These are phyloP conservation scores for Phortica variegata DNA, from an alignment of 1,140 invertebrate species.

Conservation along the genomic window DNA sequence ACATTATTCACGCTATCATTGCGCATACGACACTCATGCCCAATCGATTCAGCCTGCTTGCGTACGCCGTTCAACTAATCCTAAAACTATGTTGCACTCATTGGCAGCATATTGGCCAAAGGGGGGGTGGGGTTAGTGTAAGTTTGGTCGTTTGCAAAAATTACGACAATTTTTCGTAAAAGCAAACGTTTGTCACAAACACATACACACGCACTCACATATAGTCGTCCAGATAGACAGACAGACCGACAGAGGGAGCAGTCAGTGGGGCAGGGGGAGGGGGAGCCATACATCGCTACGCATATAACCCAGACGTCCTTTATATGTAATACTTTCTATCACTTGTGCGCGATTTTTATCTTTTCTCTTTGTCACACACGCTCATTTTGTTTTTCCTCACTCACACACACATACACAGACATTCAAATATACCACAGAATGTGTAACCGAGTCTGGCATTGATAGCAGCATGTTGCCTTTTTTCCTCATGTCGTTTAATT, in stretches of 20 bases:
- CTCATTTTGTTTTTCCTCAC: too few relatives aligned
- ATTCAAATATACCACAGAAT: slow-evolving; percentile 16
- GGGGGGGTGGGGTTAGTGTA: slow-evolving; percentile 5
- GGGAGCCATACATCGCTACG: too few relatives aligned
- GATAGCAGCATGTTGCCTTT: slow-evolving; percentile 18
- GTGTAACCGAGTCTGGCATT: slow-evolving; percentile 22
- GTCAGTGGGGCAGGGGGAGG: too few relatives aligned
- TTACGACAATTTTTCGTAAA: slow-evolving; percentile 36
- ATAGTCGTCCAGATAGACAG: too few relatives aligned
- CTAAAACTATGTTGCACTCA: slow-evolving; percentile 12
- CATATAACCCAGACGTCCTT: too few relatives aligned
- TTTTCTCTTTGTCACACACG: too few relatives aligned
- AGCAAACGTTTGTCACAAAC: slow-evolving; percentile 27
- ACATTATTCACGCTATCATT: slow-evolving; percentile 55
- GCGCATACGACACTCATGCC: slow-evolving; percentile 11
- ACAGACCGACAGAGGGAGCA: too few relatives aligned
- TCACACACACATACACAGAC: too few relatives aligned
- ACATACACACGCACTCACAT: slow-evolving; percentile 2
- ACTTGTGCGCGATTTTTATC: too few relatives aligned
- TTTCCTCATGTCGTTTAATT: slow-evolving; percentile 8
- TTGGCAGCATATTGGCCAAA: slow-evolving; percentile 9
- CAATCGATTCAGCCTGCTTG: not conserved
- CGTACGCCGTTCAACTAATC: too few relatives aligned
- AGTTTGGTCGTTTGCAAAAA: slow-evolving; percentile 27
- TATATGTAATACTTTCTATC: too few relatives aligned